Percentiles rank a stretch among this genome's conserved stretches.
These are phyloP conservation scores for Eupithecia dodoneata DNA, from an alignment of 2,888 invertebrate species.

Conservation along the genomic window DNA sequence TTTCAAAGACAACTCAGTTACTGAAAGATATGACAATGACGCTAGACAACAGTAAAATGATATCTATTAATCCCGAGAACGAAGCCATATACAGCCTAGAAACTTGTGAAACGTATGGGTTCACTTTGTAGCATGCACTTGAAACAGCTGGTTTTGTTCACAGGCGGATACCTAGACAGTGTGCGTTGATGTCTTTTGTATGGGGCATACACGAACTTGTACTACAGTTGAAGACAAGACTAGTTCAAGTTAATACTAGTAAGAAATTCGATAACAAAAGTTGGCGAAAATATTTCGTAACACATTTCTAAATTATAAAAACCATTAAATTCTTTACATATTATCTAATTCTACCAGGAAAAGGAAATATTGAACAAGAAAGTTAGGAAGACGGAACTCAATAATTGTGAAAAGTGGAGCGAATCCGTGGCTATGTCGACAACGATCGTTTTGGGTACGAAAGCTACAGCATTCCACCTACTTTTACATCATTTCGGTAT, in stretches of 20 bases:
- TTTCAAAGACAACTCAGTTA: neutral
- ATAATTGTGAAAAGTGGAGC: conserved; percentile 60
- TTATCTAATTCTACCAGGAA: neutral
- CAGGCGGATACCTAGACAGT: conserved; percentile 45
- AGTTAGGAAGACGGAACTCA: conserved; percentile 46
- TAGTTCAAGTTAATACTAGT: neutral
- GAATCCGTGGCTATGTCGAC: conserved; percentile 54
- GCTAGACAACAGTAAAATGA: conserved; percentile 11
- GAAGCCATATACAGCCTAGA: conserved; percentile 16
- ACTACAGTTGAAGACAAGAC: neutral
- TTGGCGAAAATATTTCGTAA: neutral
- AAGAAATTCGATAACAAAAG: neutral
- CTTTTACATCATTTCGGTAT: conserved; percentile 49
- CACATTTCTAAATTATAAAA: neutral
- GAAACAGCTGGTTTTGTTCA: conserved; percentile 42
- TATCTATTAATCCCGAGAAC: conserved; percentile 17
- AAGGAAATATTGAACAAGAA: conserved; percentile 50
- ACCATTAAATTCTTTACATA: neutral
- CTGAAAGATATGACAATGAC: neutral
- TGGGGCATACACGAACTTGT: conserved; percentile 11
- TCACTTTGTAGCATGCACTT: conserved; percentile 17
- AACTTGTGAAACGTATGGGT: conserved; percentile 29
- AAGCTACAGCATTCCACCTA: conserved; percentile 55
- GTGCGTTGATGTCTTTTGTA: conserved; percentile 75
- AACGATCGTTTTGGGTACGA: conserved; percentile 57